Evolutionary conservation across 2,888 invertebrate species (phyloP).

Genomic region (Athetis lepigone): DNA sequence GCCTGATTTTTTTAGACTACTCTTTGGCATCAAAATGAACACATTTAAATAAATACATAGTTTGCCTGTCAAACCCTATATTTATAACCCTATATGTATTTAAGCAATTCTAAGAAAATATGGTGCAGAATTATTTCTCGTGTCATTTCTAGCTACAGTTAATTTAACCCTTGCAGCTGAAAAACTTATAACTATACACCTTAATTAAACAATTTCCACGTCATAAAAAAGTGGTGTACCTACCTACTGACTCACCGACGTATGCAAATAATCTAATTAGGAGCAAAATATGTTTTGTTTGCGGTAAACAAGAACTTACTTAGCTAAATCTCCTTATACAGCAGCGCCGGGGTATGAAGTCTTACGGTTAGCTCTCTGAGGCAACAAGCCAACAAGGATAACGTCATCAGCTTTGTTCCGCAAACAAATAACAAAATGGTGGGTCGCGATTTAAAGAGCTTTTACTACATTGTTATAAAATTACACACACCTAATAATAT

Average conservation of each 20-base stretch:
- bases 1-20: slow-evolving; percentile 43
- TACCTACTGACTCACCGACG: not conserved
- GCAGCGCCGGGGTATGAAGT: slow-evolving; percentile 15
- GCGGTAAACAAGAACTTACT: slow-evolving; percentile 42
- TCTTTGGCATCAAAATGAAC: slow-evolving; percentile 11
- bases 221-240: not conserved
- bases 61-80: not conserved
- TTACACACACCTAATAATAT: slow-evolving; percentile 19
- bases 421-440: slow-evolving; percentile 36
- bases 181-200: not conserved
- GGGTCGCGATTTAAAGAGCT: slow-evolving; percentile 16
- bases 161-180: not conserved
- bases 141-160: not conserved
- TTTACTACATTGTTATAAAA: slow-evolving; percentile 35
- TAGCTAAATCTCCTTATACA: slow-evolving; percentile 40
- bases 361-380: slow-evolving; percentile 19
- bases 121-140: not conserved
- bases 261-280: slow-evolving; percentile 6
- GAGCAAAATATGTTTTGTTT: slow-evolving; percentile 10
- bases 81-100: too few relatives aligned
- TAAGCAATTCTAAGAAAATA: slow-evolving; percentile 3
- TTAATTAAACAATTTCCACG: not conserved
- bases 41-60: slow-evolving; percentile 8
- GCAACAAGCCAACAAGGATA: slow-evolving; percentile 31
- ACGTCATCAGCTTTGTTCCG: slow-evolving; percentile 38